Conservation (phyloP, 2,888 invertebrate genomes). For the Saturnia pavonia region DNA sequence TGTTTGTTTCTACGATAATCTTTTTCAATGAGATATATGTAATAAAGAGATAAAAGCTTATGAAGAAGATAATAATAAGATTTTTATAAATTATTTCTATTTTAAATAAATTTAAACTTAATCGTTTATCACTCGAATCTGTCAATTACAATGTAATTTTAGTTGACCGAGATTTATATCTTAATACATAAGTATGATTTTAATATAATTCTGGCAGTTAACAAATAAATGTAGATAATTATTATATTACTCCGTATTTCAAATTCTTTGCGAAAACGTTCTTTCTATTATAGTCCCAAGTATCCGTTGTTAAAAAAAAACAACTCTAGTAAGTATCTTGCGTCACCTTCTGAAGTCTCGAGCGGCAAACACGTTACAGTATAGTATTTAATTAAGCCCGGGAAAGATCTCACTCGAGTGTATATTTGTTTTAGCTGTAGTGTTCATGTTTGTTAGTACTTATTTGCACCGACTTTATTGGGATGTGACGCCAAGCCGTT, state of each 20-base stretch:
- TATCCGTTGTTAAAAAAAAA: not conserved
- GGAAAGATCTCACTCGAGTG: constrained; percentile 39
- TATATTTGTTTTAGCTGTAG: constrained; percentile 50
- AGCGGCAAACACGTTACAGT: constrained; percentile 32
- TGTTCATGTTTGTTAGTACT: constrained; percentile 43
- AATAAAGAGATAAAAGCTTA: too few relatives aligned
- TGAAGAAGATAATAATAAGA: too few relatives aligned
- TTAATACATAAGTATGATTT: too few relatives aligned
- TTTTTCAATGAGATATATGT: too few relatives aligned
- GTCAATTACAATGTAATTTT: too few relatives aligned
- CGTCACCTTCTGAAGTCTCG: constrained; percentile 23
- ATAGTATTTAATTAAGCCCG: constrained; percentile 51
- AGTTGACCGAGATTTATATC: too few relatives aligned
- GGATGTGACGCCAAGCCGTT: constrained; percentile 32
- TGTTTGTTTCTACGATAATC: too few relatives aligned
- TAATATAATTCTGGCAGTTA: too few relatives aligned
- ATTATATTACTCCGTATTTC: not conserved
- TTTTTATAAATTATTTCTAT: too few relatives aligned
- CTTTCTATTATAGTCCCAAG: not conserved
- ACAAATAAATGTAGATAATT: too few relatives aligned
- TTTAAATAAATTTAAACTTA: too few relatives aligned
- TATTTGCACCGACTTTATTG: constrained; percentile 49
- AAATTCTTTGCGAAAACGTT: not conserved
- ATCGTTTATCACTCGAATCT: too few relatives aligned
- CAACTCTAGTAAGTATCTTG: not conserved